phyloP scores from a whole-genome alignment of 2,113 vertebrate genomes.

The Nycticebus coucang region DNA sequence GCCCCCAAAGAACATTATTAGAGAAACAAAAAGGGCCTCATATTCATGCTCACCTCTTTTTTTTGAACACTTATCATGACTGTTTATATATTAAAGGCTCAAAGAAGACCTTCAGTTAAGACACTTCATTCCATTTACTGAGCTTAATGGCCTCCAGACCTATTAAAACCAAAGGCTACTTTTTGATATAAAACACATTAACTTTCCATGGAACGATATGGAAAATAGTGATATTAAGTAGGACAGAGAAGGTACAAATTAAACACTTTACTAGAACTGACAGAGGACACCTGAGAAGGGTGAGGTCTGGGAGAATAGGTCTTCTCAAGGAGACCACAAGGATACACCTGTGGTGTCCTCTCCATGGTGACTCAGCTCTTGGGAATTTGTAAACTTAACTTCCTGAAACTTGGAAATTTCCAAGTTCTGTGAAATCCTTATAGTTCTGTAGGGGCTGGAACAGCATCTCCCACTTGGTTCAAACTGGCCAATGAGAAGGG shows the following conservation, averaged over 20 bases:
- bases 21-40: background rate
- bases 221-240: constrained; percentile 30
- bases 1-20: background rate
- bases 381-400: no score
- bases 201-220: background rate
- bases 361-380: no score
- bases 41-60: background rate
- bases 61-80: background rate
- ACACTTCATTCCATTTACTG: background rate
- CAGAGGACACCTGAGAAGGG: no score
- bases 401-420: no score
- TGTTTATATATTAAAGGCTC: background rate
- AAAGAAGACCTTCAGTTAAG: background rate
- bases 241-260: background rate
- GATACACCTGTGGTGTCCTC: no score
- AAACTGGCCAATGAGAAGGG: no score
- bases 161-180: background rate
- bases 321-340: no score
- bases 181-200: background rate
- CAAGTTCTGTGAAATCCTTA: no score
- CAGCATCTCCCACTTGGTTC: no score
- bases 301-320: no score
- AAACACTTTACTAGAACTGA: background rate
- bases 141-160: background rate
- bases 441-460: no score